phyloP scores from a whole-genome alignment of 2,888 invertebrate species.

The Campoletis raptor region DNA sequence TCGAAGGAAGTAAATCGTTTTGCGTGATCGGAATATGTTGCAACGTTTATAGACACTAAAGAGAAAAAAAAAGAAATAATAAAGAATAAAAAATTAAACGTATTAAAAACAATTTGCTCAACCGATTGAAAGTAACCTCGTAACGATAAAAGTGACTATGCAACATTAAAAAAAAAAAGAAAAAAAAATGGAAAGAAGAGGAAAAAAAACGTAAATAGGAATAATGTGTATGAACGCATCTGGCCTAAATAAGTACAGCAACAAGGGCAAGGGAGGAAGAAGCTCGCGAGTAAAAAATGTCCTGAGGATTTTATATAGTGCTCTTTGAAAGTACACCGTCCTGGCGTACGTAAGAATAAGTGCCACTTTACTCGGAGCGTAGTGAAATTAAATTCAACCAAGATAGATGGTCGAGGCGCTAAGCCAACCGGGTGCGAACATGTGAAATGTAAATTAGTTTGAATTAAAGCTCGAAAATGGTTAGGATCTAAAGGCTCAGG shows the following conservation, averaged over 20 bases:
- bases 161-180: too few relatives aligned
- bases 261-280: conserved; percentile 44
- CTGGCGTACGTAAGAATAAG: conserved; percentile 78
- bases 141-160: not conserved
- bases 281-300: conserved; percentile 51
- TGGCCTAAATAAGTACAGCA: conserved; percentile 33
- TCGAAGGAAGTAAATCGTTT: too few relatives aligned
- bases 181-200: not conserved
- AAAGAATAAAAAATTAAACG: not conserved
- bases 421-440: conserved; percentile 74
- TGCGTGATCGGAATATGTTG: too few relatives aligned
- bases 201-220: conserved; percentile 41
- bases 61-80: too few relatives aligned
- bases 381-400: conserved; percentile 81
- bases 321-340: conserved; percentile 69
- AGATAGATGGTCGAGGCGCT: conserved; percentile 77
- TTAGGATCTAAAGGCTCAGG: conserved; percentile 42
- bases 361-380: conserved; percentile 75
- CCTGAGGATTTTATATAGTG: conserved; percentile 63
- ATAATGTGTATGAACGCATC: conserved; percentile 43
- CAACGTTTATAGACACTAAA: too few relatives aligned
- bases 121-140: not conserved
- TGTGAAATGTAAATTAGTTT: conserved; percentile 81
- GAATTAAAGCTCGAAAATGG: conserved; percentile 76
- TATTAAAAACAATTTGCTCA: not conserved